Evolutionary conservation across 2,888 invertebrate species (phyloP).

Genomic region (Hydriomena furcata): DNA sequence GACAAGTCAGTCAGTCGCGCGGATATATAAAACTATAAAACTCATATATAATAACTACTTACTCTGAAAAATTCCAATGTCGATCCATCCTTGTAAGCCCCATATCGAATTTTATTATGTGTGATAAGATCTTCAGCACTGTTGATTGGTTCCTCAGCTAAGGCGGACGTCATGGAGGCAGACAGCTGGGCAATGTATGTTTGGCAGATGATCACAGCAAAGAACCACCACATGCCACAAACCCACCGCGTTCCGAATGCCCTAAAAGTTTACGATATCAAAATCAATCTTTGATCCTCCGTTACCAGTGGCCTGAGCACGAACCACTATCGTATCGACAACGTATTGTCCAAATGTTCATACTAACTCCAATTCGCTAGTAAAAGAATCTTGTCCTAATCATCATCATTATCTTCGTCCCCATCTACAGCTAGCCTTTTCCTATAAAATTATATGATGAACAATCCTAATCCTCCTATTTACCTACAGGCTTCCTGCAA

Average conservation of each 20-base stretch:
- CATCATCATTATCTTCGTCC: too few relatives aligned
- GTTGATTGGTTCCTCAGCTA: constrained; percentile 93
- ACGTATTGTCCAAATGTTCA: too few relatives aligned
- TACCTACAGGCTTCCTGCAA: too few relatives aligned
- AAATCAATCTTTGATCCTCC: not conserved
- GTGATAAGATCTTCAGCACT: constrained; percentile 95
- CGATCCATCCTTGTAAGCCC: constrained; percentile 92
- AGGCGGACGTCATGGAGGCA: constrained; percentile 94
- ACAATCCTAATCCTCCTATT: too few relatives aligned
- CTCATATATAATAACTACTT: too few relatives aligned
- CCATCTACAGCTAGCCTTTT: too few relatives aligned
- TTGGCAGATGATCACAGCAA: constrained; percentile 95
- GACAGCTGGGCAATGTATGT: constrained; percentile 97
- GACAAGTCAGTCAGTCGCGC: too few relatives aligned
- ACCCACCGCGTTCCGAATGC: constrained; percentile 95
- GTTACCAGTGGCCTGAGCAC: not conserved
- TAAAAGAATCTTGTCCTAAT: too few relatives aligned
- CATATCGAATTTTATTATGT: constrained; percentile 96
- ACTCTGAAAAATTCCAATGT: constrained; percentile 93
- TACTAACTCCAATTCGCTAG: too few relatives aligned
- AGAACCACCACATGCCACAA: constrained; percentile 97
- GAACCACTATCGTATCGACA: too few relatives aligned
- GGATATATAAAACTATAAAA: too few relatives aligned
- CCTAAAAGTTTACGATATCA: constrained; percentile 68
- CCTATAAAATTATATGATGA: too few relatives aligned